Evolutionary conservation across 2,888 invertebrate species (phyloP).

Genomic region (Emesis furor): DNA sequence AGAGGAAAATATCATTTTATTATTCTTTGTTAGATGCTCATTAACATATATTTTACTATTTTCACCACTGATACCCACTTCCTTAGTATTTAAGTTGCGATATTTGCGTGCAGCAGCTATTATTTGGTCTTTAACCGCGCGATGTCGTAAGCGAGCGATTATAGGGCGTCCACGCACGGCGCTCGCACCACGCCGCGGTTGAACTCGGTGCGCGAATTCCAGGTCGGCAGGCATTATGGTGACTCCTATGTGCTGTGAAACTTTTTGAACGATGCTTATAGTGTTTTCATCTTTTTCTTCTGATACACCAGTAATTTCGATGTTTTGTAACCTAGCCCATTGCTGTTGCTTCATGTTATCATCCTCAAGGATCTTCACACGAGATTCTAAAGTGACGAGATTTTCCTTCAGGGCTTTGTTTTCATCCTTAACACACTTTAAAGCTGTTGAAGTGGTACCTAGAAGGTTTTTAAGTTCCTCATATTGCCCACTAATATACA

Average conservation of each 20-base stretch:
- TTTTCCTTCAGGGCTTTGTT: not conserved
- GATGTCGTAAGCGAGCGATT: not conserved
- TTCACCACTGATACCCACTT: slow-evolving; percentile 34
- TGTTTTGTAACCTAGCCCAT: slow-evolving; percentile 50
- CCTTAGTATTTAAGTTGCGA: not conserved
- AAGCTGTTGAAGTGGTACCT: not conserved
- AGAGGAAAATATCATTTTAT: slow-evolving; percentile 21
- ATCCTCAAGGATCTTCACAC: not conserved
- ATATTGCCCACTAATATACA: not conserved
- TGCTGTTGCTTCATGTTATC: slow-evolving; percentile 34
- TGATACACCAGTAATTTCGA: slow-evolving; percentile 50
- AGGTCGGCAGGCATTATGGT: slow-evolving; percentile 31
- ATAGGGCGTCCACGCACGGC: not conserved
- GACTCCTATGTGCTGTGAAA: slow-evolving; percentile 41
- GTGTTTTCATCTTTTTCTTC: slow-evolving; percentile 44
- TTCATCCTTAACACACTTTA: not conserved
- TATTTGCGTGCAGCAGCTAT: not conserved
- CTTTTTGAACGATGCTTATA: slow-evolving; percentile 31
- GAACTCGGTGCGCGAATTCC: slow-evolving; percentile 52
- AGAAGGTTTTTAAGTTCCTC: not conserved
- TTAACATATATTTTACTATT: slow-evolving; percentile 29
- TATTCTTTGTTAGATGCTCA: slow-evolving; percentile 35
- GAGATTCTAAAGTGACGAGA: not conserved
- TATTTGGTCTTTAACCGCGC: not conserved
- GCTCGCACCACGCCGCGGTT: slow-evolving; percentile 27